Evolutionary conservation across 2,797 vertebrate species (phyloP).

Genomic region (Glossophaga mutica): DNA sequence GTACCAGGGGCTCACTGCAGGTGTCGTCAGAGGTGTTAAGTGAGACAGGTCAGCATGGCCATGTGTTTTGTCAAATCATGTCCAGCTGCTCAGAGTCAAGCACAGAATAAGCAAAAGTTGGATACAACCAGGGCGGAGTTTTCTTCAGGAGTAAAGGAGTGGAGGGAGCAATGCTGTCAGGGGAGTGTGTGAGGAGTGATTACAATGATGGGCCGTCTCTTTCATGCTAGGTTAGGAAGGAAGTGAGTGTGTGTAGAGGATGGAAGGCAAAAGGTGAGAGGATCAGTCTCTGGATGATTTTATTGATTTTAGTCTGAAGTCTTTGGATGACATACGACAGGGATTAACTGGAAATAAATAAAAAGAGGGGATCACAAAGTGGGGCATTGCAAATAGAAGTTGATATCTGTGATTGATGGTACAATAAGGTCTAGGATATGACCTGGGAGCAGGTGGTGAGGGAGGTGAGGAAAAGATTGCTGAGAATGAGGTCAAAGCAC

Average conservation of each 20-base stretch:
- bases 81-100: not conserved
- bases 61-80: not conserved
- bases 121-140: not conserved
- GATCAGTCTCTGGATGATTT: not conserved
- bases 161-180: not conserved
- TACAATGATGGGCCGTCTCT: not conserved
- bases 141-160: not conserved
- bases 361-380: not conserved
- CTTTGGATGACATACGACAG: not conserved
- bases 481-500: not conserved
- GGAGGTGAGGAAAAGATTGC: not conserved
- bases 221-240: not conserved
- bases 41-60: not conserved
- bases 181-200: not conserved
- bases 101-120: not conserved
- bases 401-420: not conserved
- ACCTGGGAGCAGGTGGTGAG: not conserved
- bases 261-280: not conserved
- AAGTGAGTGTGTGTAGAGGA: not conserved
- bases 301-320: not conserved
- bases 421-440: not conserved
- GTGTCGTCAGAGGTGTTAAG: not conserved
- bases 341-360: not conserved
- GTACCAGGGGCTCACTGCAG: not conserved
- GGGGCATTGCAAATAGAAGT: not conserved